These are phyloP conservation scores for Lepidurus packardi DNA, from an alignment of 1,140 invertebrate genomes.

Conservation along the genomic window DNA sequence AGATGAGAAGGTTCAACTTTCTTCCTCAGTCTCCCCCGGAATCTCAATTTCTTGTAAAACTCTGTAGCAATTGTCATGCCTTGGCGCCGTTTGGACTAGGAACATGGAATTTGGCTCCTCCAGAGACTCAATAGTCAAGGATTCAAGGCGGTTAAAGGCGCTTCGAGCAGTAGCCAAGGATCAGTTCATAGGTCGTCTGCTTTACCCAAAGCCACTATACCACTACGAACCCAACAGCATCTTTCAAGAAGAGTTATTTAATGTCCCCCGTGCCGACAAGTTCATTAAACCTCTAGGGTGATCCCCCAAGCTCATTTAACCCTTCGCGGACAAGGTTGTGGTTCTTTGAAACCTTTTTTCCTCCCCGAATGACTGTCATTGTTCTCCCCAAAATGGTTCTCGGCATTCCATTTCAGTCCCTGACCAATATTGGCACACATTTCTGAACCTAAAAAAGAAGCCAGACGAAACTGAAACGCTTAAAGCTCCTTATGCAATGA, in stretches of 20 bases:
- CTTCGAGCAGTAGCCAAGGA: not conserved
- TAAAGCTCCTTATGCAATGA: no score
- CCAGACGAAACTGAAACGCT: not conserved
- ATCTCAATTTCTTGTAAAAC: not conserved
- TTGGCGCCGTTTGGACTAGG: not conserved
- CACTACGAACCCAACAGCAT: not conserved
- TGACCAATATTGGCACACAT: not conserved
- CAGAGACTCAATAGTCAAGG: not conserved
- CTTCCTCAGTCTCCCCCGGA: not conserved
- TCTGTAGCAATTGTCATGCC: not conserved
- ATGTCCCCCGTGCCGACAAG: slow-evolving; percentile 8
- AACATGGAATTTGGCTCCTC: not conserved
- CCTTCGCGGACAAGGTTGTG: not conserved
- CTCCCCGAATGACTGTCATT: not conserved
- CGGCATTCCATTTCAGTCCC: not conserved
- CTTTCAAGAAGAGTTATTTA: not conserved
- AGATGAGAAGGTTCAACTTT: not conserved
- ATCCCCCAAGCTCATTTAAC: not conserved
- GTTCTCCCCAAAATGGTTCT: not conserved
- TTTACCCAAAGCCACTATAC: not conserved
- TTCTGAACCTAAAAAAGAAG: not conserved
- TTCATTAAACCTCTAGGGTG: not conserved
- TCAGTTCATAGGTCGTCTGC: not conserved
- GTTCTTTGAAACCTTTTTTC: not conserved
- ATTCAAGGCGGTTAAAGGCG: not conserved